phyloP scores from a whole-genome alignment of 30 jellyfish, hydroid and myxozoan genomes.

The Cassiopea andromeda region DNA sequence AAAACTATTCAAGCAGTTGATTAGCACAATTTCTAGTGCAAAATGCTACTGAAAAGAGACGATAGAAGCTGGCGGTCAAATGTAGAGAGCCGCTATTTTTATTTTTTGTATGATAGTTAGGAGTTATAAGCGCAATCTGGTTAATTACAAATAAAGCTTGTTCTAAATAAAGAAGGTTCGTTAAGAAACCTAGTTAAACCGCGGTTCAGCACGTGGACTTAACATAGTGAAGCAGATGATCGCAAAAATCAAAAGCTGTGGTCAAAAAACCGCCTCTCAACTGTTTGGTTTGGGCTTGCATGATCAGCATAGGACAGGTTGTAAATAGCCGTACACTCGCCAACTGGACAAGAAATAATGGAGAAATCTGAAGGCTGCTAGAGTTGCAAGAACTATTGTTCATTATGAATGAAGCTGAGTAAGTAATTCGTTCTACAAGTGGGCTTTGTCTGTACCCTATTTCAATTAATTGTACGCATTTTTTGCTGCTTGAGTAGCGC shows the following conservation, averaged over 20 bases:
- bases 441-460: not conserved
- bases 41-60: too few species aligned
- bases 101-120: not conserved
- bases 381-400: not conserved
- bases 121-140: not conserved
- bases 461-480: not conserved
- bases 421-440: not conserved
- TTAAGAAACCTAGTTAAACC: conserved; percentile 26
- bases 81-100: not conserved
- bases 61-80: not conserved
- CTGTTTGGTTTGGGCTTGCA: conserved; percentile 48
- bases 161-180: conserved; percentile 4
- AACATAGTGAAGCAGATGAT: conserved; percentile 51
- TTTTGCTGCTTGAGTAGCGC: not conserved
- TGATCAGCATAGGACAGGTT: conserved; percentile 29
- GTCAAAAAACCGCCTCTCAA: conserved; percentile 50
- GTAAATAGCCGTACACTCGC: not conserved
- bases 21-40: too few species aligned
- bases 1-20: too few species aligned
- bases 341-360: not conserved
- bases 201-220: conserved; percentile 48
- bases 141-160: conserved; percentile 33
- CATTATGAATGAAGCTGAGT: not conserved
- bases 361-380: not conserved
- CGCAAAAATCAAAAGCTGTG: conserved; percentile 41